Evolutionary conservation across 2,113 vertebrate species (phyloP).

Genomic region (Pithys albifrons): DNA sequence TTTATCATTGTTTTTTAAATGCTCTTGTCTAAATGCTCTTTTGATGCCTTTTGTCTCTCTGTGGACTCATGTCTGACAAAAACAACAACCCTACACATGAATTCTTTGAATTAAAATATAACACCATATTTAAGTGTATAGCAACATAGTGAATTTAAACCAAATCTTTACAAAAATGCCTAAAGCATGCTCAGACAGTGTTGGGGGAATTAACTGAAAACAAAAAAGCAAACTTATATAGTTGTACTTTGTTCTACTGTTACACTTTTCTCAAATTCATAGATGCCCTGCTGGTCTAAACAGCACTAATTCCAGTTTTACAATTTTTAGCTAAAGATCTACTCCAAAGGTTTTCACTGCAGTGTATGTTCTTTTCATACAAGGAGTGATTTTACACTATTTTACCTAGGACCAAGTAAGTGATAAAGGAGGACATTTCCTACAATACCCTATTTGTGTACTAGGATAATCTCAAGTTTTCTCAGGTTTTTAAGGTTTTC

Average conservation of each 20-base stretch:
- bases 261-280: background rate
- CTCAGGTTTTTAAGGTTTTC: background rate
- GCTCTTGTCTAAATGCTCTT: background rate
- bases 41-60: conserved; percentile 15
- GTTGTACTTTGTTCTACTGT: background rate
- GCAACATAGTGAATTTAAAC: conserved; percentile 27
- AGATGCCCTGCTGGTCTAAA: background rate
- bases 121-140: background rate
- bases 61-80: background rate
- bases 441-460: background rate
- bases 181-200: background rate
- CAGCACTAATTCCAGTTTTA: background rate
- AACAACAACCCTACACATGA: background rate
- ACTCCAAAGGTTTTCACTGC: background rate
- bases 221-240: conserved; percentile 1
- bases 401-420: background rate
- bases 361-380: background rate
- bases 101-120: background rate
- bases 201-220: conserved; percentile 27
- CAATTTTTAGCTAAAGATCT: background rate
- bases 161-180: conserved; percentile 1
- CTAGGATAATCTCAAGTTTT: conserved; percentile 20
- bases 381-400: background rate
- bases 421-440: background rate
- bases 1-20: conserved; percentile 41